These are phyloP conservation scores for Gryon sp. DNA, from an alignment of 1,140 invertebrate species.

Conservation along the genomic window DNA sequence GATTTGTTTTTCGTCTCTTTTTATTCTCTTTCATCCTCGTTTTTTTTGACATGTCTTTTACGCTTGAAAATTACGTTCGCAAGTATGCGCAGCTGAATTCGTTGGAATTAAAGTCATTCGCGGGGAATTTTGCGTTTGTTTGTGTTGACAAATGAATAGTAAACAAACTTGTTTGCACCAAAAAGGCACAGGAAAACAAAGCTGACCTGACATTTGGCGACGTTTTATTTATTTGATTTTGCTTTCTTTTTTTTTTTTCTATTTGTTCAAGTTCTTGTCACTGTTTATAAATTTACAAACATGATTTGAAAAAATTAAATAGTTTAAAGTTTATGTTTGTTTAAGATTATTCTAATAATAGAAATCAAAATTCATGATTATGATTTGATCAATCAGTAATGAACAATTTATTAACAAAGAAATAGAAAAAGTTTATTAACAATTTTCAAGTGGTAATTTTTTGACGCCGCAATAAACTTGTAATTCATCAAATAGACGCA, in stretches of 20 bases:
- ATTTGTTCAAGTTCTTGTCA: background rate
- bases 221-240: background rate
- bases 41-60: background rate
- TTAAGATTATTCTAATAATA: too few relatives aligned
- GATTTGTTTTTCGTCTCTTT: background rate
- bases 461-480: too few relatives aligned
- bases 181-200: slow-evolving; percentile 26
- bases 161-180: slow-evolving; percentile 29
- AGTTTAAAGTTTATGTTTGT: too few relatives aligned
- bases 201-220: slow-evolving; percentile 4
- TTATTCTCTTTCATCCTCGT: background rate
- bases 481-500: too few relatives aligned
- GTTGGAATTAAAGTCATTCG: slow-evolving; percentile 20
- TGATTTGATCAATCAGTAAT: too few relatives aligned
- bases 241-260: background rate
- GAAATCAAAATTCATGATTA: too few relatives aligned
- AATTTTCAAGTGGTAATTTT: too few relatives aligned
- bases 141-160: slow-evolving; percentile 31
- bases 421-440: too few relatives aligned
- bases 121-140: slow-evolving; percentile 10
- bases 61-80: background rate
- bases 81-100: background rate
- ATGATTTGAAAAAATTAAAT: too few relatives aligned
- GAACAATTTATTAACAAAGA: too few relatives aligned
- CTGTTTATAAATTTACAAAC: background rate